phyloP scores from a whole-genome alignment of 2,113 vertebrate species.

The Colaptes auratus region DNA sequence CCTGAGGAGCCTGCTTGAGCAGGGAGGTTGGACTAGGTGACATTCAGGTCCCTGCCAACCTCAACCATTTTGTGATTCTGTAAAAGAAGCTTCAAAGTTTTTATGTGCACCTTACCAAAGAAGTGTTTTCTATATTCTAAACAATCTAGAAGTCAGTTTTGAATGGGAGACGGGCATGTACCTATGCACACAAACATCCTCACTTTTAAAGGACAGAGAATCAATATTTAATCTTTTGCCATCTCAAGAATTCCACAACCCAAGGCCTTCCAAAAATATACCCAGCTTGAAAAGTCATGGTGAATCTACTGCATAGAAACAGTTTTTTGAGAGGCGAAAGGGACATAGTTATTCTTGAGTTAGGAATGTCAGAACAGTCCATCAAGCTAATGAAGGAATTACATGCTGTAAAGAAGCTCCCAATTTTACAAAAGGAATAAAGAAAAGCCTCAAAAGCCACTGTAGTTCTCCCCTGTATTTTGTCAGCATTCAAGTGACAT shows the following conservation, averaged over 20 bases:
- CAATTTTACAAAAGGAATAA: not conserved
- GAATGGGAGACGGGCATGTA: not conserved
- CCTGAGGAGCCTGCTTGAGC: not conserved
- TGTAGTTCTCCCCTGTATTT: not conserved
- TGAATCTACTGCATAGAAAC: not conserved
- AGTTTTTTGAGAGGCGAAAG: constrained; percentile 17
- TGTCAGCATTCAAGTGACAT: constrained; percentile 18
- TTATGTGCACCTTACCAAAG: not conserved
- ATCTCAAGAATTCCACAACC: not conserved
- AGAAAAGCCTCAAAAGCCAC: constrained; percentile 25
- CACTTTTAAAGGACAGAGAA: not conserved
- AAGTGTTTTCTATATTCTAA: not conserved
- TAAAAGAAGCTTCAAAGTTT: not conserved
- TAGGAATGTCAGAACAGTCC: constrained; percentile 43
- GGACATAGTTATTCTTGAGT: not conserved
- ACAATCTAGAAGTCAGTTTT: not conserved
- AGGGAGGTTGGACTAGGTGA: not conserved
- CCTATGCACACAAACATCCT: not conserved
- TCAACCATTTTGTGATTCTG: not conserved
- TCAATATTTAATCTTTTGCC: not conserved
- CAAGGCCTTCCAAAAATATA: not conserved
- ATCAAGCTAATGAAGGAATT: constrained; percentile 37
- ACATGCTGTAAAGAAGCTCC: not conserved
- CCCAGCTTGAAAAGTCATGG: not conserved
- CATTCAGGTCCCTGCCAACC: not conserved